Percentiles rank a stretch among this genome's conserved stretches.
These are phyloP conservation scores for Clupea harengus DNA, from an alignment of 2,113 vertebrate genomes.

Conservation along the genomic window DNA sequence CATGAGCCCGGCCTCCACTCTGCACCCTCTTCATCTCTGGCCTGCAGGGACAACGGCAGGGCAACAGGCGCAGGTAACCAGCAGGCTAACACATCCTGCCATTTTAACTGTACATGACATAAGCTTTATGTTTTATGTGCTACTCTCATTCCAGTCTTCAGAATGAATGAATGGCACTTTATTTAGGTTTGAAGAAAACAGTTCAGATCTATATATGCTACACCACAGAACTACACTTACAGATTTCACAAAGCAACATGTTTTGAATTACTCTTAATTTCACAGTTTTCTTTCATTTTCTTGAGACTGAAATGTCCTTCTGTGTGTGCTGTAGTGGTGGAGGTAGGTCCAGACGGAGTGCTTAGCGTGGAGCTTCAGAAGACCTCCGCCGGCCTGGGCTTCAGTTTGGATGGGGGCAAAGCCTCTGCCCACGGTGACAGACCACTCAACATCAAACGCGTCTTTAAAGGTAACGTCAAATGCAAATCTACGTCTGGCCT, in stretches of 20 bases:
- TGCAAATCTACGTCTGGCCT: not conserved
- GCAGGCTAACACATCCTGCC: not conserved
- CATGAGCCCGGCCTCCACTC: slow-evolving; percentile 57
- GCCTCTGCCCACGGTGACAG: slow-evolving; percentile 78
- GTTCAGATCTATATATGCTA: too few relatives aligned
- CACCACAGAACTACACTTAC: not conserved
- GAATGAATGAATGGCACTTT: too few relatives aligned
- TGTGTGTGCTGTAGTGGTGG: slow-evolving; percentile 59
- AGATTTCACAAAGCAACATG: not conserved
- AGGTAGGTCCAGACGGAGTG: slow-evolving; percentile 65
- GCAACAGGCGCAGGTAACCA: slow-evolving; percentile 70
- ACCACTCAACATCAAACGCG: slow-evolving; percentile 82
- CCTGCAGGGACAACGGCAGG: slow-evolving; percentile 57
- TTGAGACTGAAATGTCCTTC: not conserved
- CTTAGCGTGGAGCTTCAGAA: slow-evolving; percentile 83
- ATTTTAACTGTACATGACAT: not conserved
- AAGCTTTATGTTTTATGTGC: too few relatives aligned
- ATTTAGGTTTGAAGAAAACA: too few relatives aligned
- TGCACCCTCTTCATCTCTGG: slow-evolving; percentile 48
- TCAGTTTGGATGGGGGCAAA: slow-evolving; percentile 87
- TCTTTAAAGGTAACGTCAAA: slow-evolving; percentile 83
- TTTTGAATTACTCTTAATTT: not conserved
- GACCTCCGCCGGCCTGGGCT: slow-evolving; percentile 85
- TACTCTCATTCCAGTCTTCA: not conserved
- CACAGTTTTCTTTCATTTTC: not conserved